Conservation (phyloP, 2,888 invertebrate species). For the Adelphocoris suturalis region DNA sequence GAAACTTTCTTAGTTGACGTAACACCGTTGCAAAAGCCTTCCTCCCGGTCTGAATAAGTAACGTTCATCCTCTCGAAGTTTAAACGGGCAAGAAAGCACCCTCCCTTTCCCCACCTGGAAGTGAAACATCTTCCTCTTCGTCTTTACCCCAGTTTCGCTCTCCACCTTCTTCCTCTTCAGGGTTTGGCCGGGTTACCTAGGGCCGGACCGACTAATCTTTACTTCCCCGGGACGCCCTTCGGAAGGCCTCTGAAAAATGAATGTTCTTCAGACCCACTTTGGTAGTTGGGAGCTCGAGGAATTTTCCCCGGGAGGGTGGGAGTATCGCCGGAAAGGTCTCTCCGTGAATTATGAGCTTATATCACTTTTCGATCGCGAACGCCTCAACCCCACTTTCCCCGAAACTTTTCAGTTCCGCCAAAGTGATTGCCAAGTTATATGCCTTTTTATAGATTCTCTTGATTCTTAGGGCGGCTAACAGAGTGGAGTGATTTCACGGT, state of each 20-base stretch:
- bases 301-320: background rate
- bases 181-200: background rate
- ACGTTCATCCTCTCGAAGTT: slow-evolving; percentile 61
- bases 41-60: slow-evolving; percentile 38
- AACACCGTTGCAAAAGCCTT: slow-evolving; percentile 7
- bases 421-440: background rate
- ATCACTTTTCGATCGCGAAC: slow-evolving; percentile 34
- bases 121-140: slow-evolving; percentile 26
- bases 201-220: slow-evolving; percentile 12
- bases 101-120: background rate
- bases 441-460: too few relatives aligned
- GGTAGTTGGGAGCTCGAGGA: background rate
- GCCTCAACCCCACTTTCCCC: background rate
- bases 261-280: slow-evolving; percentile 47
- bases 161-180: background rate
- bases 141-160: slow-evolving; percentile 4
- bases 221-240: background rate
- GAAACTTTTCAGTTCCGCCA: background rate
- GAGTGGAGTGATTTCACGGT: too few relatives aligned
- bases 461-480: too few relatives aligned
- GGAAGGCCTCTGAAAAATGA: slow-evolving; percentile 57
- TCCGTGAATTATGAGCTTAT: slow-evolving; percentile 49
- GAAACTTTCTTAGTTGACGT: slow-evolving; percentile 16
- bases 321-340: background rate
- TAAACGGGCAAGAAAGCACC: slow-evolving; percentile 52